phyloP scores from a whole-genome alignment of 1,140 invertebrate genomes.

The Drosophila burlai region DNA sequence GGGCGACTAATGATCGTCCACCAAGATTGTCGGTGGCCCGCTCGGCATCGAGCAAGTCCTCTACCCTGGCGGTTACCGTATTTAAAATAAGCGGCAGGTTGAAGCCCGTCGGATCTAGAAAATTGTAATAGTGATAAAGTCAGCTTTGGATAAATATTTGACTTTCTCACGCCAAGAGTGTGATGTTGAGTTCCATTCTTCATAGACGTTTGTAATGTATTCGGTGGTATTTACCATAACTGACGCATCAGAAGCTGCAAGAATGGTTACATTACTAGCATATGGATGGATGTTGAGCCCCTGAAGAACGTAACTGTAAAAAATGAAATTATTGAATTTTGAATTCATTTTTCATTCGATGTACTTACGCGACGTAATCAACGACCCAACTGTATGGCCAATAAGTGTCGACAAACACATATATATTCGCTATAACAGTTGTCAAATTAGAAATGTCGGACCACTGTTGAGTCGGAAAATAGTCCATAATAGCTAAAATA shows the following conservation, averaged over 20 bases:
- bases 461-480: constrained; percentile 35
- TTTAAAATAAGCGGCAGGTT: constrained; percentile 86
- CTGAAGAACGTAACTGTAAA: constrained; percentile 87
- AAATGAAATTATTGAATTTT: too few species aligned
- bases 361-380: constrained; percentile 87
- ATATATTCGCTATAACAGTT: constrained; percentile 87
- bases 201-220: constrained; percentile 86
- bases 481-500: constrained; percentile 58
- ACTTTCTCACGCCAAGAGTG: constrained; percentile 86
- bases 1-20: constrained; percentile 86
- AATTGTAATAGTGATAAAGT: too few species aligned
- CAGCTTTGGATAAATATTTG: background rate
- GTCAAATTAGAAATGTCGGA: constrained; percentile 84
- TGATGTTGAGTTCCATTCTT: constrained; percentile 86
- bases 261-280: constrained; percentile 89
- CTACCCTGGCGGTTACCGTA: constrained; percentile 77
- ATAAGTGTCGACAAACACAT: constrained; percentile 88
- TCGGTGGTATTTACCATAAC: constrained; percentile 87
- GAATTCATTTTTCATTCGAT: background rate
- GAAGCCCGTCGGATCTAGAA: constrained; percentile 85
- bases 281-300: constrained; percentile 88
- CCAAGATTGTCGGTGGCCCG: constrained; percentile 77
- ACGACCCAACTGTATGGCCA: constrained; percentile 88
- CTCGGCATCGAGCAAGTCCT: constrained; percentile 85
- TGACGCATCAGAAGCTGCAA: constrained; percentile 88